phyloP scores from a whole-genome alignment of 2,113 vertebrate species.

The Brachyhypopomus gauderio region DNA sequence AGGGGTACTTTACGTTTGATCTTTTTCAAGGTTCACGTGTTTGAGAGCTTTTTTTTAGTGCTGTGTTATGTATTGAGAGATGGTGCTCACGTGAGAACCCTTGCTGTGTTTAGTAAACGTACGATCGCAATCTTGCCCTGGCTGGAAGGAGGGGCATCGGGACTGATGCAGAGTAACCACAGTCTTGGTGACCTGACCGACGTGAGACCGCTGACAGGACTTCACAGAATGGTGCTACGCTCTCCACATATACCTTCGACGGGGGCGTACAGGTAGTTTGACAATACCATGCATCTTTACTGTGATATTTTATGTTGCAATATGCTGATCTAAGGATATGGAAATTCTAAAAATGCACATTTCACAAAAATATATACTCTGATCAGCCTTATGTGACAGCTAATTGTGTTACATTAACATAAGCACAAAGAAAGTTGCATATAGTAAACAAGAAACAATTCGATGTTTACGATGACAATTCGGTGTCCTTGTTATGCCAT shows the following conservation, averaged over 20 bases:
- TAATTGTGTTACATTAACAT: too few relatives aligned
- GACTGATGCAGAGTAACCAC: not conserved
- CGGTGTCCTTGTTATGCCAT: too few relatives aligned
- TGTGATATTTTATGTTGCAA: not conserved
- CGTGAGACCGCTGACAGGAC: not conserved
- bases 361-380: too few relatives aligned
- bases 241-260: too few relatives aligned
- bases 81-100: not conserved
- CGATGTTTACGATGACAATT: too few relatives aligned
- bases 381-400: too few relatives aligned
- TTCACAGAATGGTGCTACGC: not conserved
- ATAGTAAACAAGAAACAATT: too few relatives aligned
- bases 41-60: not conserved
- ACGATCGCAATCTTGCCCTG: not conserved
- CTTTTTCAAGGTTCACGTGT: constrained; percentile 30
- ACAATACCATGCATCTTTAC: too few relatives aligned
- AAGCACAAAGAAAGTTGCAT: too few relatives aligned
- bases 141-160: not conserved
- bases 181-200: not conserved
- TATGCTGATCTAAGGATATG: too few relatives aligned
- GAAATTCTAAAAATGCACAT: too few relatives aligned
- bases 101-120: constrained; percentile 7
- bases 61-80: not conserved
- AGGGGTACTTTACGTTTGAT: constrained; percentile 36
- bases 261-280: too few relatives aligned